Conservation (phyloP, 2,888 invertebrate species). For the Pammene fasciana region DNA sequence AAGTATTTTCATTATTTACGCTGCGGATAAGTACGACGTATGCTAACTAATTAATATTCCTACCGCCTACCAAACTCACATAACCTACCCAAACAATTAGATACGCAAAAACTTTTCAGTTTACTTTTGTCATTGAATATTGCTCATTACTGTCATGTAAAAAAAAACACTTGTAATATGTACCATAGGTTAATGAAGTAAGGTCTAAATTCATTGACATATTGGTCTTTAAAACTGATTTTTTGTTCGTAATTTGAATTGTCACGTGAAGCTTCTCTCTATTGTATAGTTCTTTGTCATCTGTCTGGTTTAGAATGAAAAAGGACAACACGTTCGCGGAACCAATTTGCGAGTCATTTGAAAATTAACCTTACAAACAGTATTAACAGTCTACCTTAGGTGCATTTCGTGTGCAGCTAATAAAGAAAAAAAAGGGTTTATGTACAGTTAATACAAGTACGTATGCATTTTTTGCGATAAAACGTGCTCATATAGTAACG, state of each 20-base stretch:
- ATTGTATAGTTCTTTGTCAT: slow-evolving; percentile 16
- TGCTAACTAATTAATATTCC: slow-evolving; percentile 24
- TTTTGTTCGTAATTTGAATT: slow-evolving; percentile 28
- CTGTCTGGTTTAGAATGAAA: slow-evolving; percentile 18
- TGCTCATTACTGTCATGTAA: slow-evolving; percentile 18
- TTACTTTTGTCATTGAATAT: slow-evolving; percentile 26
- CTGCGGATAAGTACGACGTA: background rate
- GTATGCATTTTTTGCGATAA: no score
- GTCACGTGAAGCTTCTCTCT: slow-evolving; percentile 11
- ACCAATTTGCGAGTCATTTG: background rate
- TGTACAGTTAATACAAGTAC: no score
- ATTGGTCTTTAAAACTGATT: background rate
- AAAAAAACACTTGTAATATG: background rate
- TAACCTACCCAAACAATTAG: slow-evolving; percentile 32
- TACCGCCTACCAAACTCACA: slow-evolving; percentile 30
- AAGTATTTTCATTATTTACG: slow-evolving; percentile 21
- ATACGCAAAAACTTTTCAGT: slow-evolving; percentile 35
- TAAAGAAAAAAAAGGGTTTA: background rate
- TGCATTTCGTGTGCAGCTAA: background rate
- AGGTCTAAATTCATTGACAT: slow-evolving; percentile 1
- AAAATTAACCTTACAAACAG: background rate
- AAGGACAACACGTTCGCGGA: background rate
- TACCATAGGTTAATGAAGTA: slow-evolving; percentile 1
- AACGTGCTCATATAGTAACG: no score
- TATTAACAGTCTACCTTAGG: background rate